Evolutionary conservation across 2,113 vertebrate species (phyloP).

Genomic region (Scytalopus superciliaris): DNA sequence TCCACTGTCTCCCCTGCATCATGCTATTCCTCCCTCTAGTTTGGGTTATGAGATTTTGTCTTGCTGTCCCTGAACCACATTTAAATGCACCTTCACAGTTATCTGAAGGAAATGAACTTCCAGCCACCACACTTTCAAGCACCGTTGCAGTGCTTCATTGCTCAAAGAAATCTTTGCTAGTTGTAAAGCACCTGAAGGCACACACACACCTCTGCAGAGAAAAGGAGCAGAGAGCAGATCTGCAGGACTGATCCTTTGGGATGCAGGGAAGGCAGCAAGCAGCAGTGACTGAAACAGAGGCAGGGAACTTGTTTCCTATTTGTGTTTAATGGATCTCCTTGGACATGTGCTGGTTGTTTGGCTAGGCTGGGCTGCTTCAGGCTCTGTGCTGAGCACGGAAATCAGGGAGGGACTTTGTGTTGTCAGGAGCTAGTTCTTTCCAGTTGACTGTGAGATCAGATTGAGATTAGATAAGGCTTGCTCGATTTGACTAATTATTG

Average conservation of each 20-base stretch:
- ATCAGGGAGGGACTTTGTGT: neutral
- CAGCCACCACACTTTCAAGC: neutral
- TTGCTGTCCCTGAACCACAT: neutral
- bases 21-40: neutral
- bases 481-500: neutral
- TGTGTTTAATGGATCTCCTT: neutral
- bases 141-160: neutral
- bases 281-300: neutral
- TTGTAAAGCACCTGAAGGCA: neutral
- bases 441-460: neutral
- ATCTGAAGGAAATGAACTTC: neutral
- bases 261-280: neutral
- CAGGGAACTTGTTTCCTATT: neutral
- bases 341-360: neutral
- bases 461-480: neutral
- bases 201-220: fast-evolving
- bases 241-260: neutral
- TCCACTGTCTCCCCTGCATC: neutral
- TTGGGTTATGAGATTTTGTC: neutral
- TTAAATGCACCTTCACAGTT: neutral
- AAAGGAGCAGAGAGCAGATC: neutral
- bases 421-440: neutral
- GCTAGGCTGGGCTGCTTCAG: neutral
- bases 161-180: neutral
- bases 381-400: neutral